Percentiles rank a stretch among this genome's conserved stretches.
These are phyloP conservation scores for Eulemur macaco DNA, from an alignment of 2,113 vertebrate genomes.

Conservation along the genomic window DNA sequence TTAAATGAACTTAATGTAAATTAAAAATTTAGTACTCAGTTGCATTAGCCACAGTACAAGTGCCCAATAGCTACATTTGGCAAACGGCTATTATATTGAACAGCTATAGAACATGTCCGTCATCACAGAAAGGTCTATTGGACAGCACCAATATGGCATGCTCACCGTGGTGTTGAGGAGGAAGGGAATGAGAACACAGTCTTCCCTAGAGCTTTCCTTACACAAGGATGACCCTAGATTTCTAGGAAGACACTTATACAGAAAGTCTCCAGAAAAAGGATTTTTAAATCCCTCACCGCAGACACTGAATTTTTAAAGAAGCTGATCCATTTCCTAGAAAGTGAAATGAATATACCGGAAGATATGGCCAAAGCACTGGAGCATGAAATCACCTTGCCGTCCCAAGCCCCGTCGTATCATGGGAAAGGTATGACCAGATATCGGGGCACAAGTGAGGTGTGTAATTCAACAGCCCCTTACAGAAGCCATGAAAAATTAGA, in stretches of 20 bases:
- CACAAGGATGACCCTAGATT: background rate
- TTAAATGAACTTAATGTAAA: background rate
- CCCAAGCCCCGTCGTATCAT: background rate
- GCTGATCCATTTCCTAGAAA: constrained; percentile 45
- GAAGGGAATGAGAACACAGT: background rate
- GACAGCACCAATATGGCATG: rapidly evolving
- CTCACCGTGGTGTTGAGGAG: background rate
- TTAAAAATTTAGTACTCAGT: background rate
- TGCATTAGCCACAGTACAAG: background rate
- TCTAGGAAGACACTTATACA: background rate
- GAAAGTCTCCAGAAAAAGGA: background rate
- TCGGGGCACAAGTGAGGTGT: rapidly evolving
- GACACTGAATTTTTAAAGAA: constrained; percentile 49
- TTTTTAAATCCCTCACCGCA: background rate
- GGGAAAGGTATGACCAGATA: background rate
- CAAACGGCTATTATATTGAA: background rate
- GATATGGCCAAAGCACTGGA: background rate
- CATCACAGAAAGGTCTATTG: background rate
- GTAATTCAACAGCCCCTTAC: background rate
- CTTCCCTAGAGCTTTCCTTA: background rate
- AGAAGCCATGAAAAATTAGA: background rate
- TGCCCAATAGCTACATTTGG: background rate
- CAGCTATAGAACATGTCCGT: background rate
- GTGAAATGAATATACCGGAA: background rate
- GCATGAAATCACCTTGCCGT: background rate